Conservation (phyloP, 2,113 vertebrate genomes). For the Globicephala melas region DNA sequence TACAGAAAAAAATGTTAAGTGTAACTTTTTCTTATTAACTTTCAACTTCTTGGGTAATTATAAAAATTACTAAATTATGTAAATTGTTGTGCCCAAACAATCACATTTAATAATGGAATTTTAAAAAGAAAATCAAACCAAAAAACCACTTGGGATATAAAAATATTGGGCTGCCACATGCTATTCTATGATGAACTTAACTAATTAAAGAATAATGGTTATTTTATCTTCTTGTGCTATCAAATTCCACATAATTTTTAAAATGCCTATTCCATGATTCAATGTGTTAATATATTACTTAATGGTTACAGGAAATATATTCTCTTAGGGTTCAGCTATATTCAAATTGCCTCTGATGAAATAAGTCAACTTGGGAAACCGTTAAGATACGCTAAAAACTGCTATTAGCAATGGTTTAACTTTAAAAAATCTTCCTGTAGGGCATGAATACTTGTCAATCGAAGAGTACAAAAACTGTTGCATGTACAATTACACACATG, state of each 20-base stretch:
- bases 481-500: not conserved
- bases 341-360: not conserved
- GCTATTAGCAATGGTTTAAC: not conserved
- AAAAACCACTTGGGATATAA: not conserved
- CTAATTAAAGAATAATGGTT: constrained; percentile 17
- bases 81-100: constrained; percentile 29
- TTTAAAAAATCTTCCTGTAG: not conserved
- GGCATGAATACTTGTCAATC: not conserved
- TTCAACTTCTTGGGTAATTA: not conserved
- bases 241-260: not conserved
- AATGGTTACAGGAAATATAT: not conserved
- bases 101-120: not conserved
- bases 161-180: not conserved
- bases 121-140: not conserved
- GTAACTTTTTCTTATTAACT: constrained; percentile 47
- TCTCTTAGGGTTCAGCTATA: not conserved
- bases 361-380: constrained; percentile 33
- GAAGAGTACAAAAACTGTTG: not conserved
- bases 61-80: constrained; percentile 6
- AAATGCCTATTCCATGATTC: not conserved
- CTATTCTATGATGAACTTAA: not conserved
- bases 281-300: not conserved
- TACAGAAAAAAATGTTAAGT: constrained; percentile 58
- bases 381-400: not conserved
- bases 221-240: not conserved